These are phyloP conservation scores for Heliconius hortense DNA, from an alignment of 2,888 invertebrate species.

Conservation along the genomic window DNA sequence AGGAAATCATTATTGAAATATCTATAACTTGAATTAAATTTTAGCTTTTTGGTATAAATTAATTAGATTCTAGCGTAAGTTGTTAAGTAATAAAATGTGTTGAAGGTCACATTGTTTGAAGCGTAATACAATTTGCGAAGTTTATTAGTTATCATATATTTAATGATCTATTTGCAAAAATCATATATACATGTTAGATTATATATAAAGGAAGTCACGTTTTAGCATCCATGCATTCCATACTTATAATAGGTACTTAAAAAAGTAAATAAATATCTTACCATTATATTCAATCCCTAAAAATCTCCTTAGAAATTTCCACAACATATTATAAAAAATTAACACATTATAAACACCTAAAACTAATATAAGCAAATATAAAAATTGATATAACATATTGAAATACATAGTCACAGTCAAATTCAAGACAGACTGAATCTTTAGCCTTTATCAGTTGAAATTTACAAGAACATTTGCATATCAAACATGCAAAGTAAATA, in stretches of 20 bases:
- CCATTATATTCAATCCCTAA: conserved; percentile 8
- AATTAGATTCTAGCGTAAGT: neutral
- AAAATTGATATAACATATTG: conserved; percentile 16
- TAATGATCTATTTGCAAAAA: neutral
- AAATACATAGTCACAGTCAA: conserved; percentile 25
- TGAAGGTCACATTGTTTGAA: conserved; percentile 1
- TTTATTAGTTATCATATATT: neutral
- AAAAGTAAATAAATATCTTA: neutral
- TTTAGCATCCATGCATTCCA: neutral
- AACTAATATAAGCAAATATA: conserved; percentile 21
- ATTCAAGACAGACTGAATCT: conserved; percentile 16
- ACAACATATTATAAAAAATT: conserved; percentile 21
- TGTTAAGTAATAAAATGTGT: neutral
- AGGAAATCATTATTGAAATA: neutral
- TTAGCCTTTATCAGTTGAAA: conserved; percentile 17
- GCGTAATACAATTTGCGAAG: neutral
- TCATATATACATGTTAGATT: neutral
- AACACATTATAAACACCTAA: conserved; percentile 29
- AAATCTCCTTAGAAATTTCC: conserved; percentile 18
- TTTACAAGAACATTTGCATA: conserved; percentile 27
- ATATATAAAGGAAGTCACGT: neutral
- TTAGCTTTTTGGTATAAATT: neutral
- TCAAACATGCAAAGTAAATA: conserved; percentile 22
- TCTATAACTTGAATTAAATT: too few species aligned
- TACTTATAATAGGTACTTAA: neutral